Evolutionary conservation across 1,140 invertebrate genomes (phyloP).

Genomic region (Drosophila auraria): DNA sequence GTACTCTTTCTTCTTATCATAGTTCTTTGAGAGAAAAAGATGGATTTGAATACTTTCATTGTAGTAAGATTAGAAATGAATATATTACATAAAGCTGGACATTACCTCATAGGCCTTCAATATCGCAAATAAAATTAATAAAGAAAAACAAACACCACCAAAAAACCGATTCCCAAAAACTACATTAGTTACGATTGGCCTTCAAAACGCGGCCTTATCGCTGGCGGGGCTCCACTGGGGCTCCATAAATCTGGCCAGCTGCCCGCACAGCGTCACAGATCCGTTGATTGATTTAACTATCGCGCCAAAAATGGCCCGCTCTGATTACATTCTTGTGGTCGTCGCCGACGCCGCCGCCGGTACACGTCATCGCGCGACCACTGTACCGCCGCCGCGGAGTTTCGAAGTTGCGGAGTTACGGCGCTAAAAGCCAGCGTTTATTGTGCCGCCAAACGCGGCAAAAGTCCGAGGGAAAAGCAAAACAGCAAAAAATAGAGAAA

Average conservation of each 20-base stretch:
- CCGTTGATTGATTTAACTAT: constrained; percentile 63
- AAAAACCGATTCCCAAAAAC: neutral
- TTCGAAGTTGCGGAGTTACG: neutral
- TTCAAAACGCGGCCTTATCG: constrained; percentile 1
- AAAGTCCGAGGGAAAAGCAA: neutral
- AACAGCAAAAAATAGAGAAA: neutral
- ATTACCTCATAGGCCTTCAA: no score
- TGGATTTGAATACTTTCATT: no score
- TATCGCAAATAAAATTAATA: no score
- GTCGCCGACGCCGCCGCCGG: constrained; percentile 29
- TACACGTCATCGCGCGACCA: constrained; percentile 56
- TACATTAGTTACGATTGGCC: neutral
- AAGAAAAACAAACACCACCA: neutral
- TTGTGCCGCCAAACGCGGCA: constrained; percentile 11
- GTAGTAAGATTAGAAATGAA: no score
- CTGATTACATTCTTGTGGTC: constrained; percentile 13
- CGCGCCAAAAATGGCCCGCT: constrained; percentile 21
- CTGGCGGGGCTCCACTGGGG: neutral
- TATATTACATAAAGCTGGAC: no score
- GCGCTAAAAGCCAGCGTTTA: constrained; percentile 10
- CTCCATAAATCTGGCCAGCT: constrained; percentile 17
- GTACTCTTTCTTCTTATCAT: no score
- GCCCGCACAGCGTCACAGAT: constrained; percentile 7
- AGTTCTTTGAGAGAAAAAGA: no score
- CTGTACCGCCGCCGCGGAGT: constrained; percentile 30